These are phyloP conservation scores for Coptodon rendalli DNA, from an alignment of 2,113 vertebrate species.

Conservation along the genomic window DNA sequence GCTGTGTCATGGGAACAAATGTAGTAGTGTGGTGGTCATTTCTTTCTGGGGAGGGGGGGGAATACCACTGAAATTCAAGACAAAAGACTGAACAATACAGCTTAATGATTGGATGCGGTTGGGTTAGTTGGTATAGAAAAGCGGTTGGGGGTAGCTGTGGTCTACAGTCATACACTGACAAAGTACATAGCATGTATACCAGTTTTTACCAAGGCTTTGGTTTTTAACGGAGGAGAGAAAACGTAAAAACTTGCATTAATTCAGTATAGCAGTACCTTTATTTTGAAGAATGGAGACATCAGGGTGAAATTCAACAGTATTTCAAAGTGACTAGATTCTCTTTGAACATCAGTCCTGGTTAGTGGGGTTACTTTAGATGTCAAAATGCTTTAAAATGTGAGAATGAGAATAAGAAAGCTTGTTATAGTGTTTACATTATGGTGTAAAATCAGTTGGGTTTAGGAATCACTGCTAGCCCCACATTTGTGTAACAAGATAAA, in stretches of 20 bases:
- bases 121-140: constrained; percentile 30
- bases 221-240: background rate
- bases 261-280: background rate
- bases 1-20: constrained; percentile 10
- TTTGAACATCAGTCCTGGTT: background rate
- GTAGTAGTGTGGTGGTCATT: background rate
- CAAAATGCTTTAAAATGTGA: too few species aligned
- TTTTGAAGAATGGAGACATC: background rate
- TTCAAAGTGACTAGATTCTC: constrained; percentile 21
- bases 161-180: background rate
- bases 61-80: constrained; percentile 10
- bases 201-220: background rate
- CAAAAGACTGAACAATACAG: constrained; percentile 20
- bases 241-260: background rate
- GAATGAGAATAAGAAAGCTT: background rate
- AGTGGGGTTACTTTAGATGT: background rate
- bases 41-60: background rate
- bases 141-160: background rate
- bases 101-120: constrained; percentile 45
- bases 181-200: background rate
- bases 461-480: background rate
- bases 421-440: background rate
- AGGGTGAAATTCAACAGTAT: background rate
- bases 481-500: background rate
- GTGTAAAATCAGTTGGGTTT: background rate